Evolutionary conservation across 2,797 vertebrate species (phyloP).

Genomic region (Cephalopachus bancanus): DNA sequence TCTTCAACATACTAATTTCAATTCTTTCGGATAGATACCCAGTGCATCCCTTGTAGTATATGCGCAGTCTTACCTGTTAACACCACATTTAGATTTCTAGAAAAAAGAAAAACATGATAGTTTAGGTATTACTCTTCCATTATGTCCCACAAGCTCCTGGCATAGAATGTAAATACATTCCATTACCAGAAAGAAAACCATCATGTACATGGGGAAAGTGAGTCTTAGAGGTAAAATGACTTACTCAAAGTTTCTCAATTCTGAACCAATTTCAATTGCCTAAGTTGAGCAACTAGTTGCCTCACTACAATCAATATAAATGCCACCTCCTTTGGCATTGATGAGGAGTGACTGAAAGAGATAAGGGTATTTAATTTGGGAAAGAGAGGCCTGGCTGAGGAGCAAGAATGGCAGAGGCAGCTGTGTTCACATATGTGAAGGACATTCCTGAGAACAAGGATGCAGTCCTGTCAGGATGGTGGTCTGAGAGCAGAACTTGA

Average conservation of each 20-base stretch:
- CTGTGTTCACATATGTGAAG: slow-evolving; percentile 16
- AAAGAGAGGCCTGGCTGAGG: neutral
- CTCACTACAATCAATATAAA: neutral
- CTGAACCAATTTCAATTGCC: slow-evolving; percentile 27
- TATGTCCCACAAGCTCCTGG: neutral
- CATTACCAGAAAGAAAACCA: slow-evolving; percentile 26
- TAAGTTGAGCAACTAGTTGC: neutral
- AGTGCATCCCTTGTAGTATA: slow-evolving; percentile 33
- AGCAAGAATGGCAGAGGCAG: neutral
- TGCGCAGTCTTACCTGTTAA: neutral
- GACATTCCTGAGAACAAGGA: slow-evolving; percentile 33
- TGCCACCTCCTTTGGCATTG: slow-evolving; percentile 47
- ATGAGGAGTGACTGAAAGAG: slow-evolving; percentile 24
- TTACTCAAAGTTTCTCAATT: slow-evolving; percentile 34
- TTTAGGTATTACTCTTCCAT: neutral
- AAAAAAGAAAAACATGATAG: slow-evolving; percentile 5
- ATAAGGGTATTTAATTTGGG: neutral
- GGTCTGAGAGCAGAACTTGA: neutral
- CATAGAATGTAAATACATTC: slow-evolving; percentile 13
- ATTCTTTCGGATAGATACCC: neutral
- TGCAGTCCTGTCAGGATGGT: neutral
- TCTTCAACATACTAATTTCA: neutral
- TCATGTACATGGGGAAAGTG: neutral
- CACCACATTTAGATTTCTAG: neutral
- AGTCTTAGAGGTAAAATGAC: slow-evolving; percentile 43